Base-by-base conservation (phyloP, 2,113 vertebrate genomes). In the Elephas maximus region DNA sequence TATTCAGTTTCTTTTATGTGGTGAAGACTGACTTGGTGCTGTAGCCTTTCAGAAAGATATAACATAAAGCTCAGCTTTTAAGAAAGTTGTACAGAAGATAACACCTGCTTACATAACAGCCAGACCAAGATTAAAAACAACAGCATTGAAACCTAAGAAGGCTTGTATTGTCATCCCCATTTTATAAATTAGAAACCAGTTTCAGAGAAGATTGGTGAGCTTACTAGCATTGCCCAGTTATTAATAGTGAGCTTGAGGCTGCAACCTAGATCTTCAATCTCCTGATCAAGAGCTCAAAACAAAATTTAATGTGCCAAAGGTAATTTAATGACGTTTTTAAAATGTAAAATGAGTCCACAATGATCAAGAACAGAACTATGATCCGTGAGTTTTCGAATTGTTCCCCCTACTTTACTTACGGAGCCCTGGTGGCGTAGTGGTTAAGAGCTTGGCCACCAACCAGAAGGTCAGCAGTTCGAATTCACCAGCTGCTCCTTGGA, bases 11-110 rank as follows among this genome's bases (percentile, higher is more conserved):
- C n/a, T 92, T 86, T 85, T 86, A 33, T 88, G 26, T 91, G 37
- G 14, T 95, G 62, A 60, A 44, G 69, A 28, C 21, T 78, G 45
- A 86, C 20, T 79, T 80, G 69, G 21, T 87, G 51, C 30, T 78
- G 4, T 77, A 88, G 8, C 69, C 33, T 82, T 94, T 94, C 37
- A 93, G 78, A 90, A 93, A 63, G 67, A 45, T 81, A 12, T 81
- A 86, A 78, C 79, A 53, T 8, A 74, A 8, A 51, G 10, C 51
- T 93, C 23, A 17, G 41, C 21, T 41, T 82, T 84, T 82, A 74
- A 74, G n/a, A 80, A 81, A 6, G 37, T 37, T 65, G 51, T 67
- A 3, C 37, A 69, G 30, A 71, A 71, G 33, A 20, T 45, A 96
- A 93, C 53, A 28, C n/a, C 73, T 91, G 53, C 45, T 96, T 84